Percentiles rank a stretch among this genome's conserved stretches.
Evolutionary conservation across 2,797 vertebrate genomes (phyloP).

Genomic region (Poecile montanus): DNA sequence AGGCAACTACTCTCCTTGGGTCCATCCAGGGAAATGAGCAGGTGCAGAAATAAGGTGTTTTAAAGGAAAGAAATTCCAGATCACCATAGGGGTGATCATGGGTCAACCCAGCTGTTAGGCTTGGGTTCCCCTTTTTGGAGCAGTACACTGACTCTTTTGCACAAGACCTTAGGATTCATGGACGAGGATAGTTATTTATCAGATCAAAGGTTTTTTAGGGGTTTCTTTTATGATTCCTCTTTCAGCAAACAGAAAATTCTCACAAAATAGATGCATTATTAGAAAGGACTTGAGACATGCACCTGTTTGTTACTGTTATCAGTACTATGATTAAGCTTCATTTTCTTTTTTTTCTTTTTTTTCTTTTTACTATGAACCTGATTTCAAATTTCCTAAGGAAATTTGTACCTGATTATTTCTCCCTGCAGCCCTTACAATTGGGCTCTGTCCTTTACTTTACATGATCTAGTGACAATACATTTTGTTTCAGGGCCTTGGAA

Average conservation of each 20-base stretch:
- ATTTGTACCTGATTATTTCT: neutral
- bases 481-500: neutral
- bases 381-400: neutral
- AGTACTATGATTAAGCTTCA: neutral
- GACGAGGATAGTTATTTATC: neutral
- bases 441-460: neutral
- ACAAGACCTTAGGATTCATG: neutral
- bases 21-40: neutral
- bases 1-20: neutral
- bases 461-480: neutral
- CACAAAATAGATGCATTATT: neutral
- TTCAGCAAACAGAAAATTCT: neutral
- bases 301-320: neutral
- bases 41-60: neutral
- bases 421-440: neutral
- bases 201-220: fast-evolving
- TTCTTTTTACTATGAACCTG: neutral
- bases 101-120: neutral
- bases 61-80: neutral
- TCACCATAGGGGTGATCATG: neutral
- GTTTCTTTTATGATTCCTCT: neutral
- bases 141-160: neutral
- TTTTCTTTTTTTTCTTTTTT: neutral
- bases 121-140: neutral
- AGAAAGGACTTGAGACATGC: neutral